Evolutionary conservation across 2,888 invertebrate species (phyloP), one percentile per base, ranked within the genome.

Genomic region (Drosophila kuntzei): DNA sequence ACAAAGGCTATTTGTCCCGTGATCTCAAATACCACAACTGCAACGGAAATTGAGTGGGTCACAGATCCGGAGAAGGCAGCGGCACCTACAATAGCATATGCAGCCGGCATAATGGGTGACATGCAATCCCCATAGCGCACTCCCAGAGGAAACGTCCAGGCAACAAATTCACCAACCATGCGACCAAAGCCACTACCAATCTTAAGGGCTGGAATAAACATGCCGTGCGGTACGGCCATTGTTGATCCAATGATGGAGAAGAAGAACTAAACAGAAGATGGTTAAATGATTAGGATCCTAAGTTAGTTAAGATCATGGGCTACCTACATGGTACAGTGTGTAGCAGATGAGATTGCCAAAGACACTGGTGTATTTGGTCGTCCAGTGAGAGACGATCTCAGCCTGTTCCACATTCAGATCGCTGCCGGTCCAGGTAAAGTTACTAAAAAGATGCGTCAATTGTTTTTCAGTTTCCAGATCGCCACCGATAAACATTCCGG

Each of bases 1-100:
- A 99, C 95, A 90, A 99, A 98, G 0, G 98, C 97, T 80, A 99
- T 97, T 93, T 99, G 99, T 32, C 99, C 99, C 0, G 99, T 99
- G 95, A 99, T 96, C 93, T 99, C 99, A 92, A 98, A 98, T 58
- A 99, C 96, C 74, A 99, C 99, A 76, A 99, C 99, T 71, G 98
- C 97, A 36, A 99, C 98, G 0, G 98, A 98, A 34, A 99, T 98
- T 0, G 99, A 98, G 92, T 99, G 98, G 0, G 99, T 99, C 4
- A 99, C 98, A 1, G 98, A 97, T 0, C 98, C 99, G 0, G 98
- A 97, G 91, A 99, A 97, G 0, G 99, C 98, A 0, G 98, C 98
- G 0, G 98, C 98, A 0, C 99, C 99, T 0, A 98, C 99, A 0
- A 98, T 97, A 2, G 99, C 98, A 92, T 99, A 99, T 0, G 99